A percentile compares a stretch with the other conserved stretches of the same genome.
phyloP scores from a whole-genome alignment of 2,797 vertebrate genomes.

The Syngnathus rostellatus region DNA sequence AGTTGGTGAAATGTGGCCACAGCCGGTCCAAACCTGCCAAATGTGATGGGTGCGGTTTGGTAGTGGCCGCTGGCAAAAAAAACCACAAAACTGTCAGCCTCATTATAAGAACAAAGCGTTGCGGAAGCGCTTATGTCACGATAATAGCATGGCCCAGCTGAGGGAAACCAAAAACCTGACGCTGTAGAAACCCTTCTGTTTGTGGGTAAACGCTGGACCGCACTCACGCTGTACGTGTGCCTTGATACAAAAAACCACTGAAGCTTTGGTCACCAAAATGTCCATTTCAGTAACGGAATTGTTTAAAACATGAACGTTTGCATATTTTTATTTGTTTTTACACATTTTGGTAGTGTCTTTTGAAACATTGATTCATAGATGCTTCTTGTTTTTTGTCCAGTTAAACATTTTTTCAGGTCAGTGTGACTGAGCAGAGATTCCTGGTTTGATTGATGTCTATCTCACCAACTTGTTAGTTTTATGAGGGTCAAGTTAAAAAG shows the following conservation, averaged over 20 bases:
- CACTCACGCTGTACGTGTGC: not conserved
- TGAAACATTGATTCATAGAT: not conserved
- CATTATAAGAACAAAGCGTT: constrained; percentile 8
- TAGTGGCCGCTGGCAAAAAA: constrained; percentile 8
- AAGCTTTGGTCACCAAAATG: not conserved
- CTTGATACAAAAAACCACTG: not conserved
- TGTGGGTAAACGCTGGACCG: not conserved
- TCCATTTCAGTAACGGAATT: not conserved
- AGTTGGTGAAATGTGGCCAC: constrained; percentile 48
- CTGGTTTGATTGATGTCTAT: not conserved
- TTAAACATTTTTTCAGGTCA: not conserved
- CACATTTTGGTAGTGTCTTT: not conserved
- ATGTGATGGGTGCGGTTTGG: constrained; percentile 8
- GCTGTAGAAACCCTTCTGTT: not conserved
- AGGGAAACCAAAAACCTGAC: not conserved
- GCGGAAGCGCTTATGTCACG: not conserved
- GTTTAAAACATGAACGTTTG: not conserved
- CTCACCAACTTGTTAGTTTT: not conserved
- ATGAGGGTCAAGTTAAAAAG: not conserved
- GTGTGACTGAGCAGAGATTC: not conserved
- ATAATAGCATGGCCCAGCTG: not conserved
- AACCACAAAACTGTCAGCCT: constrained; percentile 19
- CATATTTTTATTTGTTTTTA: too few relatives aligned
- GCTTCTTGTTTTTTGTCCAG: not conserved
- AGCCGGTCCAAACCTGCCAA: constrained; percentile 17